Evolutionary conservation across 2,888 invertebrate genomes (phyloP).

Genomic region (Papilio protenor): DNA sequence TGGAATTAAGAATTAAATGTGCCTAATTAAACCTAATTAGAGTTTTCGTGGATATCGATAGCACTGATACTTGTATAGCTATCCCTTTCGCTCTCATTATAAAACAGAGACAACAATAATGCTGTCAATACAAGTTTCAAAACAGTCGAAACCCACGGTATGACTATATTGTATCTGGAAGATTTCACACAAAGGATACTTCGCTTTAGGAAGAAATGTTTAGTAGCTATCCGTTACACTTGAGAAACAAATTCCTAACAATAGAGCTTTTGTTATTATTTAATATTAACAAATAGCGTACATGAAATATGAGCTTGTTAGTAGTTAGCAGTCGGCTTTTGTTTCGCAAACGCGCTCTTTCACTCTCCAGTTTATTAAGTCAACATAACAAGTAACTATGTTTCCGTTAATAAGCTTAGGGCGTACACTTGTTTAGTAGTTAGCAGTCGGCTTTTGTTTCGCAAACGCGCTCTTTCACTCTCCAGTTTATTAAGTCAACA

Average conservation of each 20-base stretch:
- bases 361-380: conserved; percentile 2
- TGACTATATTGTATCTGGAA: no score
- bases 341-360: conserved; percentile 4
- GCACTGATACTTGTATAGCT: no score
- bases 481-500: conserved; percentile 10
- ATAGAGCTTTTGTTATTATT: background rate
- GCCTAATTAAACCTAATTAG: background rate
- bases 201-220: background rate
- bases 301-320: conserved; percentile 15
- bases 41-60: no score
- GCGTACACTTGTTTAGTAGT: conserved; percentile 24
- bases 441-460: conserved; percentile 25
- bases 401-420: conserved; percentile 18
- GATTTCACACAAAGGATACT: background rate
- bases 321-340: conserved; percentile 23
- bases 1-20: background rate
- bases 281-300: conserved; percentile 13
- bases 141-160: no score
- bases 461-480: background rate
- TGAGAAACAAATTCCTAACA: background rate
- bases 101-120: no score
- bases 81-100: no score
- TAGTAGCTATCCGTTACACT: background rate
- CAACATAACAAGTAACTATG: conserved; percentile 16
- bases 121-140: no score